Percentiles rank a stretch among this genome's conserved stretches.
phyloP scores from a whole-genome alignment of 1,140 invertebrate genomes.

The Hycleus cichorii region DNA sequence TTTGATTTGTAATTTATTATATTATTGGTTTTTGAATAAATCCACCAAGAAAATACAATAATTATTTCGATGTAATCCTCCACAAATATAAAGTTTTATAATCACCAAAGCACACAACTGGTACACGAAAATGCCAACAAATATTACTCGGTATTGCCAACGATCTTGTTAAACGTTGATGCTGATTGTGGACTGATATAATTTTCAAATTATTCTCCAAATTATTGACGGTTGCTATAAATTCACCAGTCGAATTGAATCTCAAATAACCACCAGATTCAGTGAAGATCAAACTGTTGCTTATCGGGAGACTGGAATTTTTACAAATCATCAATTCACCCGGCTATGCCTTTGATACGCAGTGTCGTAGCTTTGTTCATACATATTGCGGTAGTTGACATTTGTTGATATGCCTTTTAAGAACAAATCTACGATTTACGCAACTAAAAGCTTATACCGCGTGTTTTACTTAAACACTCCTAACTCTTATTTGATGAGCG shows the following conservation, averaged over 20 bases:
- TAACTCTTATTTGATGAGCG: too few species aligned
- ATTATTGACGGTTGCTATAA: conserved; percentile 53
- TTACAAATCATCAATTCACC: neutral
- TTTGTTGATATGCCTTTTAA: too few species aligned
- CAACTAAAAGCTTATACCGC: too few species aligned
- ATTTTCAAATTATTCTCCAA: conserved; percentile 54
- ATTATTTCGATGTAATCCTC: conserved; percentile 52
- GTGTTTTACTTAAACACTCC: too few species aligned
- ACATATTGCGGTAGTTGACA: too few species aligned
- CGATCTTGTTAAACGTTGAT: conserved; percentile 45
- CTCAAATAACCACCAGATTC: conserved; percentile 50
- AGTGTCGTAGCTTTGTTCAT: too few species aligned
- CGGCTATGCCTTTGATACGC: neutral
- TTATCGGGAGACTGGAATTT: conserved; percentile 45
- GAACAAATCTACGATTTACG: too few species aligned
- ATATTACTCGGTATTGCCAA: conserved; percentile 51
- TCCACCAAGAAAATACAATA: neutral
- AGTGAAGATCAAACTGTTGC: conserved; percentile 48
- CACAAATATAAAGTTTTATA: conserved; percentile 56
- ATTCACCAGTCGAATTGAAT: conserved; percentile 48
- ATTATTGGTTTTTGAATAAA: conserved; percentile 32
- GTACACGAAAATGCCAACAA: conserved; percentile 55
- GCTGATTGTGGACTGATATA: conserved; percentile 48
- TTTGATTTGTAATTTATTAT: conserved; percentile 32
- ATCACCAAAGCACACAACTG: conserved; percentile 53